Conservation (phyloP, 2,797 vertebrate species). For the Tarsius wallacei region DNA sequence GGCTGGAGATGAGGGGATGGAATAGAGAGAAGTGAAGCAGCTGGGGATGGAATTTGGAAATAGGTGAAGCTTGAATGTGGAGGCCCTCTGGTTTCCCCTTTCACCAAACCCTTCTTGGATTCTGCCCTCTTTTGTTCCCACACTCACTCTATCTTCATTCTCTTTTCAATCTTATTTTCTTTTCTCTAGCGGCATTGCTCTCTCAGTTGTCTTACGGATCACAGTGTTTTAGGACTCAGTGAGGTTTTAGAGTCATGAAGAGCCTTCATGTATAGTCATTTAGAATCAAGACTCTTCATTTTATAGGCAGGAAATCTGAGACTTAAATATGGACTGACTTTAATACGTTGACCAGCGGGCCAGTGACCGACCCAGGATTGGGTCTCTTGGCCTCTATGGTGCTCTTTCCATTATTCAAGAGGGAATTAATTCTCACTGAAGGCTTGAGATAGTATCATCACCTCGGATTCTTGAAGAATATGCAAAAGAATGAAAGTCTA, state of each 20-base stretch:
- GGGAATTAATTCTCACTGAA: neutral
- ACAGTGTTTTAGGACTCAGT: neutral
- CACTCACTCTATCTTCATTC: too few species aligned
- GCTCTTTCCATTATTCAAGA: neutral
- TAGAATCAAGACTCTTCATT: neutral
- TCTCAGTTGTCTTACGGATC: neutral
- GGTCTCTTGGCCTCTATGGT: neutral
- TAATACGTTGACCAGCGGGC: neutral
- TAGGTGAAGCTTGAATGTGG: neutral
- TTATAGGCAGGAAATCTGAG: neutral
- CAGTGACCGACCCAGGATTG: neutral
- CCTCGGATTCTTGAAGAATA: neutral
- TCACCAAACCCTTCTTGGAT: neutral
- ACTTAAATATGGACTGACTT: neutral
- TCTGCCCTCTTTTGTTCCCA: neutral
- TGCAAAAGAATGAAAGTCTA: neutral
- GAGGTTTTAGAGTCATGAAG: neutral
- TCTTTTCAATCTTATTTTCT: neutral
- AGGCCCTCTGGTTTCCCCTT: neutral
- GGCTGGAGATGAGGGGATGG: conserved; percentile 26
- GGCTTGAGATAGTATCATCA: neutral
- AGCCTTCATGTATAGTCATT: neutral
- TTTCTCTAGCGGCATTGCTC: conserved; percentile 7
- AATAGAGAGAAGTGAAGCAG: neutral
- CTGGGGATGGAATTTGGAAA: neutral